These are phyloP conservation scores for Poecilia velifera DNA, from an alignment of 2,797 vertebrate genomes.

Conservation along the genomic window DNA sequence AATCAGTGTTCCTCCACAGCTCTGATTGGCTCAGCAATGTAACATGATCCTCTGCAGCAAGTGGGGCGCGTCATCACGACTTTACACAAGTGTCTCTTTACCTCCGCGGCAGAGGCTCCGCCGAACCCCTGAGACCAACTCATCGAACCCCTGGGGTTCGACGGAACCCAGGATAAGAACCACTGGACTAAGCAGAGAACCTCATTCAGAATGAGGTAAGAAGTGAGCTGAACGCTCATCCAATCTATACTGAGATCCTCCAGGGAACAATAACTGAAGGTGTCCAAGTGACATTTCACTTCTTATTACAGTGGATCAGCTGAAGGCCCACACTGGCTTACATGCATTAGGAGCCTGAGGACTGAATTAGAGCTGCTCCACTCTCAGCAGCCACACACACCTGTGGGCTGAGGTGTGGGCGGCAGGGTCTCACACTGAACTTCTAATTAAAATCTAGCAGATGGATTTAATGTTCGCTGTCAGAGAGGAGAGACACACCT, in stretches of 20 bases:
- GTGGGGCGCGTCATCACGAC: too few relatives aligned
- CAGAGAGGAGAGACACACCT: not conserved
- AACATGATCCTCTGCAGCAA: too few relatives aligned
- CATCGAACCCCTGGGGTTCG: too few relatives aligned
- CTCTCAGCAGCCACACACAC: not conserved
- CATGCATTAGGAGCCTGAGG: not conserved
- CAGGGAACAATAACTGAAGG: too few relatives aligned
- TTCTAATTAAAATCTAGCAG: slow-evolving; percentile 55
- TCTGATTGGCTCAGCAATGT: too few relatives aligned
- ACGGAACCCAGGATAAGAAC: too few relatives aligned
- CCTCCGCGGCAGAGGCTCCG: too few relatives aligned
- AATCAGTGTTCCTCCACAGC: too few relatives aligned
- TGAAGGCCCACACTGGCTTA: not conserved
- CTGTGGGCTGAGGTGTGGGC: not conserved
- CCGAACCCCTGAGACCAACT: too few relatives aligned
- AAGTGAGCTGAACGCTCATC: not conserved
- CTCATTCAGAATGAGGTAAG: not conserved
- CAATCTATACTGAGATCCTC: not conserved
- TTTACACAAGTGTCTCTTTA: too few relatives aligned
- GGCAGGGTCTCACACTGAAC: slow-evolving; percentile 18
- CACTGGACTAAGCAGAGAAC: not conserved
- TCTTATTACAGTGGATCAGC: slow-evolving; percentile 40
- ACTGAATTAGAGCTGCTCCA: not conserved
- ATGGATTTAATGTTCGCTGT: slow-evolving; percentile 14
- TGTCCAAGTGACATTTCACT: slow-evolving; percentile 33